Evolutionary conservation across 1,140 invertebrate species (phyloP), one percentile per base, ranked within the genome.

Genomic region (Leptoteleia sp.): DNA sequence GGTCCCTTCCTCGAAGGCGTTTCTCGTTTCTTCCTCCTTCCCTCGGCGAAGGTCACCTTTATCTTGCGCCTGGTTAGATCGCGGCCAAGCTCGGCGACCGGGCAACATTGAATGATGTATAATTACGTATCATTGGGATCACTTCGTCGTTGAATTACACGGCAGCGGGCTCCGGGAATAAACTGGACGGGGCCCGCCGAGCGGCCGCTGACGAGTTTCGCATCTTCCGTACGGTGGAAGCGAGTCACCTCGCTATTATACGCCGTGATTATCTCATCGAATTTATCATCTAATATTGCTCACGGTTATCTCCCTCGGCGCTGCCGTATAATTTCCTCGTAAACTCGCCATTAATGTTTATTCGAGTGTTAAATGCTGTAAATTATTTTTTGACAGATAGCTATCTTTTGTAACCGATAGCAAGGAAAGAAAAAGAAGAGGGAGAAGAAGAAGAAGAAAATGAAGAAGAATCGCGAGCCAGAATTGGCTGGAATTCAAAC

Each of bases 81-180:
- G 38, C 9, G 19, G 57, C 38, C 40, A 40, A 29, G 17, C 22
- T 17, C 5, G 59, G 38, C 42, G 47, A 68, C 54, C 64, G 13
- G 45, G 38, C 37, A 76, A 57, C 73, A 76, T 62, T 77, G 75
- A 77, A 65, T 77, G 65, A 71, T 71, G 50, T 77, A 67, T 78
- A 72, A 78, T 78, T 78, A 72, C 52, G 61, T 72, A 78, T 78
- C 67, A 78, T 78, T 72, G 43, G 54, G 75, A 78, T 67, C 52
- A 65, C 57, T 59, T 54, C n/a, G 67, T 59, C 50, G 38, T 68
- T 71, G 75, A 77, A 77, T 77, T 77, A 77, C 75, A 77, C 55
- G 59, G 64, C 67, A 59, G n/a, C 47, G 50, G 31, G 13, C 42
- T 35, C 37, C 61, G 43, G 42, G 73, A 57, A 64, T 70, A 76